These are phyloP conservation scores for Adoxophyes honmai DNA, from an alignment of 1,140 invertebrate genomes.

Conservation along the genomic window DNA sequence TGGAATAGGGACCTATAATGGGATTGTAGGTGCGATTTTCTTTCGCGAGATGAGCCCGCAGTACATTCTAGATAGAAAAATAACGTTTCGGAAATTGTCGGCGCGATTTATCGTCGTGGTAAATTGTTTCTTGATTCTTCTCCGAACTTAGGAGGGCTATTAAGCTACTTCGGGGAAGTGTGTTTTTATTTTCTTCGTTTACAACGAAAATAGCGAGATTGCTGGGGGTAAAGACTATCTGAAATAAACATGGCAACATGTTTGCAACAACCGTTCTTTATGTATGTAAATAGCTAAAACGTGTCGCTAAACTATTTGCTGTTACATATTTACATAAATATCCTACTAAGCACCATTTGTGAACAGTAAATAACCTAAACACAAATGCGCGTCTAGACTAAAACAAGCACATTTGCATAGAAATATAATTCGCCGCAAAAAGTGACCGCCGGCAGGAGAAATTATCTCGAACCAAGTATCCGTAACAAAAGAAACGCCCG, in stretches of 20 bases:
- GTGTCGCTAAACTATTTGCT: too few relatives aligned
- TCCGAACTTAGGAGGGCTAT: constrained; percentile 22
- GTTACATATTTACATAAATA: too few relatives aligned
- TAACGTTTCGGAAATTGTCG: constrained; percentile 67
- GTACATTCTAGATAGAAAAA: constrained; percentile 66
- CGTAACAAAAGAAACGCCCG: too few relatives aligned
- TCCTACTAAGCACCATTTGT: too few relatives aligned
- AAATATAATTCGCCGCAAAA: not conserved
- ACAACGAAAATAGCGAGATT: not conserved
- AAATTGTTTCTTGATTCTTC: constrained; percentile 69
- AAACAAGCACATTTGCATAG: not conserved
- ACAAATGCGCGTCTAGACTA: not conserved
- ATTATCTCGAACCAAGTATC: too few relatives aligned
- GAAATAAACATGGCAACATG: too few relatives aligned
- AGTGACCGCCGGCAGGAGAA: not conserved
- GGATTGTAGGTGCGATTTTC: constrained; percentile 70
- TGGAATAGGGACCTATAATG: constrained; percentile 71
- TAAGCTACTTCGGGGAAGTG: not conserved
- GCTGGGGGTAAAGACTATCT: too few relatives aligned
- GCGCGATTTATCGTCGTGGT: constrained; percentile 58
- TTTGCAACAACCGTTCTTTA: too few relatives aligned
- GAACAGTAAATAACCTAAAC: not conserved
- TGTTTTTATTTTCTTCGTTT: constrained; percentile 3
- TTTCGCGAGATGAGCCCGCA: constrained; percentile 48
- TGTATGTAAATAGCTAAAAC: too few relatives aligned